These are phyloP conservation scores for Melanargia galathea DNA, from an alignment of 2,888 invertebrate genomes.

Conservation along the genomic window DNA sequence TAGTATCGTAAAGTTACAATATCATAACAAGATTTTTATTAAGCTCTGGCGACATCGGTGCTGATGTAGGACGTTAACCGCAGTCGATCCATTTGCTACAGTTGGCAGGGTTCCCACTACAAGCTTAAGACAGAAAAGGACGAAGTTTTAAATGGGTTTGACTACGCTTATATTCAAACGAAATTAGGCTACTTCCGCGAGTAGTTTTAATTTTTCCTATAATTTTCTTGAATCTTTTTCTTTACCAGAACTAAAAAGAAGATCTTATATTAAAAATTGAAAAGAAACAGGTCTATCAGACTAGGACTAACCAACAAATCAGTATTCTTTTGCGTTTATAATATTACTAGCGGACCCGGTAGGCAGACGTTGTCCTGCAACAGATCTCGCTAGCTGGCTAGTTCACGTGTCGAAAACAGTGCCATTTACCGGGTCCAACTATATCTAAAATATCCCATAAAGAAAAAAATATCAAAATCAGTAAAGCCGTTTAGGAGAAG, in stretches of 20 bases:
- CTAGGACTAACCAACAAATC: too few species aligned
- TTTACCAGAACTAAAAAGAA: not conserved
- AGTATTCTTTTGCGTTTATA: too few species aligned
- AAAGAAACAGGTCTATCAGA: too few species aligned
- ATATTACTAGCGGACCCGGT: too few species aligned
- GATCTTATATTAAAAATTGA: too few species aligned
- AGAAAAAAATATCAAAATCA: too few species aligned
- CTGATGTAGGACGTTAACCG: conserved; percentile 32
- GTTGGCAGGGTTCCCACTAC: conserved; percentile 33
- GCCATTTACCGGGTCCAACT: too few species aligned
- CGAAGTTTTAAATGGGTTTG: conserved; percentile 1
- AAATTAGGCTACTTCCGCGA: not conserved
- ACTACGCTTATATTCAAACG: not conserved
- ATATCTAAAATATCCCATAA: too few species aligned
- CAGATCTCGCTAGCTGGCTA: too few species aligned
- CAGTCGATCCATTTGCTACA: conserved; percentile 31
- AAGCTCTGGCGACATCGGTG: conserved; percentile 19
- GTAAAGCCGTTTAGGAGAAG: too few species aligned
- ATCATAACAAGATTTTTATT: not conserved
- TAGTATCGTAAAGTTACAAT: conserved; percentile 1
- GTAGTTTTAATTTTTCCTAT: not conserved
- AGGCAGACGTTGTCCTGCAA: too few species aligned
- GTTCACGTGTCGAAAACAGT: too few species aligned
- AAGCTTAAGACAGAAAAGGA: conserved; percentile 29
- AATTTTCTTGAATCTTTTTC: not conserved